phyloP scores from a whole-genome alignment of 2,888 invertebrate genomes.

The Coecobrya sp. region DNA sequence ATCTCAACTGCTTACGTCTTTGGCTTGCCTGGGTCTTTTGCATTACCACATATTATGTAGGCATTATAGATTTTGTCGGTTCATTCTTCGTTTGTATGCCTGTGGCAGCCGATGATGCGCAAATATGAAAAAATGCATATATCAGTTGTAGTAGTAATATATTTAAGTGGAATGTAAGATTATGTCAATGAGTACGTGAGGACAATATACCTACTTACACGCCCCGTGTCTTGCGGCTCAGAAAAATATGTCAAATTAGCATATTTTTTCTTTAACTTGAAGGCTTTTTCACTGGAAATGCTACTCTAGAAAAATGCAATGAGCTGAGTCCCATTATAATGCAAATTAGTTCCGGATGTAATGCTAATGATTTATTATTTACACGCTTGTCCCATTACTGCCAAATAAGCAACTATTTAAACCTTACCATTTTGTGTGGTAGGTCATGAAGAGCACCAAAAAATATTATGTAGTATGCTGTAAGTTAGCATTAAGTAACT shows the following conservation, averaged over 20 bases:
- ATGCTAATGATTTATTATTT: slow-evolving; percentile 68
- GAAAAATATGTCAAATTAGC: background rate
- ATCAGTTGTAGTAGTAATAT: background rate
- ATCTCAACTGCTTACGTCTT: slow-evolving; percentile 60
- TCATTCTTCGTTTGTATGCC: slow-evolving; percentile 55
- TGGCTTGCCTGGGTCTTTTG: slow-evolving; percentile 47
- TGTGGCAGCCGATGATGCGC: slow-evolving; percentile 12
- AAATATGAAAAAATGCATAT: slow-evolving; percentile 29
- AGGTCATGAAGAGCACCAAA: slow-evolving; percentile 35
- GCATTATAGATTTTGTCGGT: background rate
- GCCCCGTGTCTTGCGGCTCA: background rate
- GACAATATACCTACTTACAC: slow-evolving; percentile 23
- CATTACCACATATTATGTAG: slow-evolving; percentile 13
- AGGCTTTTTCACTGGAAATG: slow-evolving; percentile 15
- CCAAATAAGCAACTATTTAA: slow-evolving; percentile 6
- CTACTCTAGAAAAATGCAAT: slow-evolving; percentile 16
- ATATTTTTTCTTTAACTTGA: slow-evolving; percentile 15
- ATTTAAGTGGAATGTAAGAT: background rate
- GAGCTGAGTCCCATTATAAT: slow-evolving; percentile 58
- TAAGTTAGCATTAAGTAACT: slow-evolving; percentile 3
- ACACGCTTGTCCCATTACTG: slow-evolving; percentile 32
- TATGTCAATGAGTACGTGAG: slow-evolving; percentile 41
- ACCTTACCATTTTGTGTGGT: slow-evolving; percentile 28
- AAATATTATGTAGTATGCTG: slow-evolving; percentile 6
- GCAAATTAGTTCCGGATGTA: slow-evolving; percentile 79